Evolutionary conservation across 2,888 invertebrate genomes (phyloP), one percentile per base, ranked within the genome.

Genomic region (Mythimna impura): DNA sequence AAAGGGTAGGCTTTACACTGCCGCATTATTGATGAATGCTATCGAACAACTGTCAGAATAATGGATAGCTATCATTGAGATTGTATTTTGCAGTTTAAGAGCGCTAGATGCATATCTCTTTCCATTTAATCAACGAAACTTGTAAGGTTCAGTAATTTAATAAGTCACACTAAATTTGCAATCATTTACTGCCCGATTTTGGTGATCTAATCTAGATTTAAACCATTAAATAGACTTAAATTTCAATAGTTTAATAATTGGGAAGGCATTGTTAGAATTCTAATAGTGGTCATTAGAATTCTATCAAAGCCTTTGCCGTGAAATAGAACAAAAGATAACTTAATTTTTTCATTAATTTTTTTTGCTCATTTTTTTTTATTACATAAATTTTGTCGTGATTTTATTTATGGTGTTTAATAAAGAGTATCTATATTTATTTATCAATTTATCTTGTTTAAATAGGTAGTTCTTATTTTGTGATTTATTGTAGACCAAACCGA

Each of bases 211-310:
- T 50, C 30, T 50, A 17, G 5, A 6, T 47, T 17, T 6, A 47
- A 47, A 69, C 22, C 12, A 10, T n/a, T 55, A 34, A 64, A 67
- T 71, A 47, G 52, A 36, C 17, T 52, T 12, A 22, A 12, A 60
- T 63, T 61, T 67, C 36, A 71, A 75, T 75, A 64, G 64, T 36
- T 61, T 50, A 61, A 52, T 22, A 50, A 69, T 25, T 34, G 30
- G 40, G 3, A 20, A 9, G n/a, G n/a, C n/a, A 6, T 52, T 52
- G 8, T 22, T 54, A 54, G 36, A n/a, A 54, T 54, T 54, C 22
- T 22, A 54, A 9, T 9, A 20, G n/a, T 8, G 9, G 52, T 9
- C 6, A 69, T 40, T 68, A n/a, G 30, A 30, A 70, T 25, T 61
- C 0, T 20, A 61, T 22, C 25, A 25, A 25, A 25, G 25, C 25